Percentiles rank a stretch among this genome's conserved stretches.
Evolutionary conservation across 2,888 invertebrate genomes (phyloP).

Genomic region (Coremacera marginata): DNA sequence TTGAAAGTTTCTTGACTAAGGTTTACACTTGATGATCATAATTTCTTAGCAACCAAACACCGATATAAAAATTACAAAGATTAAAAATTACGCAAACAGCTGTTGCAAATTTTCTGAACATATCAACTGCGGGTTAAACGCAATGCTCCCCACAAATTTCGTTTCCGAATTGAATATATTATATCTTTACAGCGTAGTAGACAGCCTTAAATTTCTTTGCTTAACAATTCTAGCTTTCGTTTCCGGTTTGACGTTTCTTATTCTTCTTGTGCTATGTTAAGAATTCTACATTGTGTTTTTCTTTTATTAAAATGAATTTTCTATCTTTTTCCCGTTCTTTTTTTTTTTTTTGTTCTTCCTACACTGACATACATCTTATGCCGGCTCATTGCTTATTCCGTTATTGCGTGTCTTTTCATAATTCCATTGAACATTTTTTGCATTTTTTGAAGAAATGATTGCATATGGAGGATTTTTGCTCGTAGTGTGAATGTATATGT

Average conservation of each 20-base stretch:
- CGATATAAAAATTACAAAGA: too few relatives aligned
- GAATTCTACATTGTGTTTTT: not conserved
- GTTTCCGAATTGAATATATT: too few relatives aligned
- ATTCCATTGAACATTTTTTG: slow-evolving; percentile 6
- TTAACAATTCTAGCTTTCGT: not conserved
- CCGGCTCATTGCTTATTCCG: slow-evolving; percentile 16
- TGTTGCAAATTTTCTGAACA: too few relatives aligned
- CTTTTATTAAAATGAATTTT: not conserved
- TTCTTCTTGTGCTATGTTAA: not conserved
- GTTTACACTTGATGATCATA: too few relatives aligned
- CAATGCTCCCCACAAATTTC: too few relatives aligned
- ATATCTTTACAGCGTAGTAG: not conserved
- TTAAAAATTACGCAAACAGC: too few relatives aligned
- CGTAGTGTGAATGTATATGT: not conserved
- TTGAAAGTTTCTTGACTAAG: too few relatives aligned
- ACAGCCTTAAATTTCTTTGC: not conserved
- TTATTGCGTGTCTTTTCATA: slow-evolving; percentile 22
- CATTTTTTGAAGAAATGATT: not conserved
- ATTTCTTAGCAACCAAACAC: too few relatives aligned
- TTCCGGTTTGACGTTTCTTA: not conserved
- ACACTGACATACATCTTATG: not conserved
- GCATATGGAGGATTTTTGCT: not conserved
- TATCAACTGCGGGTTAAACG: too few relatives aligned
- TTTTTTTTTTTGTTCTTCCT: not conserved
- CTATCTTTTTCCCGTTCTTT: not conserved